Evolutionary conservation across 1,140 invertebrate species (phyloP).

Genomic region (Drosophila paulistorum): DNA sequence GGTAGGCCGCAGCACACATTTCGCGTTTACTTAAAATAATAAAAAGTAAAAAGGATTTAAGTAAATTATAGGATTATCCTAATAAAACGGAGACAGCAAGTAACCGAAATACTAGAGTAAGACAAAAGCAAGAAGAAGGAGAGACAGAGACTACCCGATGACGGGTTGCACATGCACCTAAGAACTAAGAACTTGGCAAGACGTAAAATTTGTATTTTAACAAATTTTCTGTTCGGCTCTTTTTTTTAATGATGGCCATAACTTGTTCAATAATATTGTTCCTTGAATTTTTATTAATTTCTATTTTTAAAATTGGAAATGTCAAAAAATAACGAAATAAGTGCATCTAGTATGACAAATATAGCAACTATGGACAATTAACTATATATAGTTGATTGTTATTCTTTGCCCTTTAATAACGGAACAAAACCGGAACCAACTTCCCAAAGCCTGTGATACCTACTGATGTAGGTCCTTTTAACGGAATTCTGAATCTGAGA

Average conservation of each 20-base stretch:
- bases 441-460: constrained; percentile 3
- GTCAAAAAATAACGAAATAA: not conserved
- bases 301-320: constrained; percentile 13
- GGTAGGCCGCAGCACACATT: constrained; percentile 37
- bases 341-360: not conserved
- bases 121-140: not conserved
- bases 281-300: constrained; percentile 3
- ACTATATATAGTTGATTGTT: not conserved
- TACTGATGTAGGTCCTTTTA: not conserved
- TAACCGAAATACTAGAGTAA: too few species aligned
- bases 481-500: too few species aligned
- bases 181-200: constrained; percentile 12
- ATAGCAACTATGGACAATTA: not conserved
- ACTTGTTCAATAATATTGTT: constrained; percentile 23
- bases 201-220: constrained; percentile 13
- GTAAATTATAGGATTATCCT: constrained; percentile 49
- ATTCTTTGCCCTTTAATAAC: not conserved
- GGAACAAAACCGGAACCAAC: not conserved
- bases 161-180: not conserved
- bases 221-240: constrained; percentile 8
- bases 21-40: constrained; percentile 64
- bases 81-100: constrained; percentile 4
- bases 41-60: constrained; percentile 77
- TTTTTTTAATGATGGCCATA: constrained; percentile 14
- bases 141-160: constrained; percentile 11